phyloP scores from a whole-genome alignment of 2,888 invertebrate genomes.

The Macrophya alboannulata region DNA sequence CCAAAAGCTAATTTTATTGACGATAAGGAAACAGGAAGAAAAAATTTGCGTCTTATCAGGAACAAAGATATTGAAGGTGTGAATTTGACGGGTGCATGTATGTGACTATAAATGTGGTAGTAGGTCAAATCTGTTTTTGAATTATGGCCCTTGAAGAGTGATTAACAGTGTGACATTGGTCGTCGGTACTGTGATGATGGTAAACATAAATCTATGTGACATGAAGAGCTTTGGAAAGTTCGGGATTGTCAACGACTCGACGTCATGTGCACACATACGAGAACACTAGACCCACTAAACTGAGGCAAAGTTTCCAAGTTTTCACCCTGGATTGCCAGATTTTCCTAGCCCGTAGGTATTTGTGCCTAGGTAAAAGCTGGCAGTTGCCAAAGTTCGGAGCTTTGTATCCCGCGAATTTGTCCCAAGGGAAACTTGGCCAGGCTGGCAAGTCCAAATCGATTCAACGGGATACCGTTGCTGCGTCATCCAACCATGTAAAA shows the following conservation, averaged over 20 bases:
- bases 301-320: slow-evolving; percentile 4
- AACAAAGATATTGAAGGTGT: neutral
- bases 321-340: slow-evolving; percentile 14
- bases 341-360: neutral
- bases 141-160: slow-evolving; percentile 16
- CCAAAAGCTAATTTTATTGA: too few species aligned
- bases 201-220: slow-evolving; percentile 21
- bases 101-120: neutral
- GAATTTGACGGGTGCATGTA: neutral
- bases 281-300: neutral
- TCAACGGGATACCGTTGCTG: neutral
- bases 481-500: neutral
- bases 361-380: slow-evolving; percentile 3
- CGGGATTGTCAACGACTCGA: slow-evolving; percentile 12
- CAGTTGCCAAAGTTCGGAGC: slow-evolving; percentile 21
- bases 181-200: neutral
- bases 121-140: neutral
- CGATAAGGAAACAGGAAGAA: neutral
- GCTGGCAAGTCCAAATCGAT: slow-evolving; percentile 44
- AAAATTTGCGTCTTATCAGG: neutral
- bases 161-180: slow-evolving; percentile 26
- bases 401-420: slow-evolving; percentile 36
- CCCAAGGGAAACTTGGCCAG: slow-evolving; percentile 33
- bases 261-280: slow-evolving; percentile 18
- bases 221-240: slow-evolving; percentile 15